Percentiles rank a stretch among this genome's conserved stretches.
Conservation (phyloP, 2,888 invertebrate genomes). For the Axea sp. region DNA sequence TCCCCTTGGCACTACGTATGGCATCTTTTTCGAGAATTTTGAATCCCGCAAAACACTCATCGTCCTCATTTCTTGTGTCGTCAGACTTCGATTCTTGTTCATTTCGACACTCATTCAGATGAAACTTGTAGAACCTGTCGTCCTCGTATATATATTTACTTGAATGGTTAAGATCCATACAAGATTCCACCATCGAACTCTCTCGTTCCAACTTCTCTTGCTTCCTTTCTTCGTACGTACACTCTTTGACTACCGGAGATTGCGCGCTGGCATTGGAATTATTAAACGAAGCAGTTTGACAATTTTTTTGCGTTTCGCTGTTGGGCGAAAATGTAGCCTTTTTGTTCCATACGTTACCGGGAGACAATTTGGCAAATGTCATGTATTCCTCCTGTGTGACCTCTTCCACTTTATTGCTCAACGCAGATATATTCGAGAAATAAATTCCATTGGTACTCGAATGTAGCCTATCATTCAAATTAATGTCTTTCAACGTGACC, state of each 20-base stretch:
- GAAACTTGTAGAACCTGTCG: slow-evolving; percentile 90
- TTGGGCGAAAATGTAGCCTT: neutral
- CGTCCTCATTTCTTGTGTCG: slow-evolving; percentile 79
- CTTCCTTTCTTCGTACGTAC: slow-evolving; percentile 84
- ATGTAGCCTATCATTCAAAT: slow-evolving; percentile 70
- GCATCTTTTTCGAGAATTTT: slow-evolving; percentile 87
- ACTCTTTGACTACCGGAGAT: slow-evolving; percentile 82
- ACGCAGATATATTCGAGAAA: neutral
- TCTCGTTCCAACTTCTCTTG: slow-evolving; percentile 79
- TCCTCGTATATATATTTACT: slow-evolving; percentile 84
- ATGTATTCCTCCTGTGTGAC: slow-evolving; percentile 20
- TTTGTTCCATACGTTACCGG: neutral
- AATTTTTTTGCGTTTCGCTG: neutral
- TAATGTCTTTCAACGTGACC: slow-evolving; percentile 54
- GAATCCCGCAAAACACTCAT: slow-evolving; percentile 88
- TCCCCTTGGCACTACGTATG: slow-evolving; percentile 94
- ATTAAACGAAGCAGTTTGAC: neutral
- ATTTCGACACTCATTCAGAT: slow-evolving; percentile 85
- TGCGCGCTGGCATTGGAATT: slow-evolving; percentile 44
- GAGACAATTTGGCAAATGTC: slow-evolving; percentile 3
- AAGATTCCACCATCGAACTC: slow-evolving; percentile 64
- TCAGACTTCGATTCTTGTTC: slow-evolving; percentile 68
- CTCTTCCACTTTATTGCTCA: slow-evolving; percentile 1
- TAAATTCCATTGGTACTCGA: neutral
- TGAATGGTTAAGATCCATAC: slow-evolving; percentile 71